Conservation (phyloP, 2,113 vertebrate genomes). For the Prunella fulvescens region DNA sequence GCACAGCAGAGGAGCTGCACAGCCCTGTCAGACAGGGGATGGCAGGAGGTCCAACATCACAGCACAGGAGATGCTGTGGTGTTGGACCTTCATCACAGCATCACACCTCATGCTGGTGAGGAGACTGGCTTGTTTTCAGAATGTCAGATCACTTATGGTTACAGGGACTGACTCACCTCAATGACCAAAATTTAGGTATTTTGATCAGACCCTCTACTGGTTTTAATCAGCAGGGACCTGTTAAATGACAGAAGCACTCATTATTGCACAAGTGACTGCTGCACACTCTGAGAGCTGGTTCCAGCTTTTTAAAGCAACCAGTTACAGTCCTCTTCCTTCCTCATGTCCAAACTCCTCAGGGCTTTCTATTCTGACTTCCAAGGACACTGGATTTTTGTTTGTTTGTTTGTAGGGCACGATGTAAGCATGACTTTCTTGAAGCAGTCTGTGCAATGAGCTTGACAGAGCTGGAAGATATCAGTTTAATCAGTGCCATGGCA, state of each 20-base stretch:
- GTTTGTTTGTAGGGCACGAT: background rate
- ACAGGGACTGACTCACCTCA: background rate
- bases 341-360: background rate
- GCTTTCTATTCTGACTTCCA: background rate
- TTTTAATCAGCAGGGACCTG: background rate
- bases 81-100: too few relatives aligned
- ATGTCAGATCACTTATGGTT: rapidly evolving
- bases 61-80: too few relatives aligned
- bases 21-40: background rate
- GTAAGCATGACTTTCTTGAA: background rate
- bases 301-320: background rate
- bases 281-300: background rate
- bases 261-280: background rate
- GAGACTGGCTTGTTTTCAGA: background rate
- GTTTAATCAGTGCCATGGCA: background rate
- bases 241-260: background rate
- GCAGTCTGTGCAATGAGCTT: background rate
- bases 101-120: rapidly evolving
- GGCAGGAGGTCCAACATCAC: rapidly evolving
- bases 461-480: background rate
- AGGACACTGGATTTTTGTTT: background rate
- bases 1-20: background rate
- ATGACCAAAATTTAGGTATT: background rate
- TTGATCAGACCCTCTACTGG: background rate
- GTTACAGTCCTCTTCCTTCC: background rate